Conservation (phyloP, 30 jellyfish, hydroid and myxozoan genomes). For the Catostylus mosaicus region DNA sequence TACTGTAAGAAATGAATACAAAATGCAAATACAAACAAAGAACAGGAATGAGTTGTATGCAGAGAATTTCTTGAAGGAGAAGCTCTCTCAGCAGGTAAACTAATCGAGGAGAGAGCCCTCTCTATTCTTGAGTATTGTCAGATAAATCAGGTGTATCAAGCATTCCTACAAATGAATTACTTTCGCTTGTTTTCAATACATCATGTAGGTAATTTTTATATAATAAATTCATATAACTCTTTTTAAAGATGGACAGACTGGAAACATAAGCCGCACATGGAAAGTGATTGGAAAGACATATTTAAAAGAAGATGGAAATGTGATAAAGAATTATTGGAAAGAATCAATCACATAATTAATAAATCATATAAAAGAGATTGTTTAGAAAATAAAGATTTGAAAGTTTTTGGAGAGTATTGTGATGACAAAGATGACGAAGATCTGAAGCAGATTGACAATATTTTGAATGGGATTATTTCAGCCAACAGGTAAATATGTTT, state of each 20-base stretch:
- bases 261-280: slow-evolving; percentile 20
- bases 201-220: too few species aligned
- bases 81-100: too few species aligned
- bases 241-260: slow-evolving; percentile 32
- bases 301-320: slow-evolving; percentile 47
- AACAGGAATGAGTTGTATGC: too few species aligned
- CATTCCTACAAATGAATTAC: too few species aligned
- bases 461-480: slow-evolving; percentile 6
- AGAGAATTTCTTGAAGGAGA: too few species aligned
- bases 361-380: slow-evolving; percentile 42
- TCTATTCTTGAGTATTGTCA: too few species aligned
- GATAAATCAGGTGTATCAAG: too few species aligned
- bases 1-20: too few species aligned
- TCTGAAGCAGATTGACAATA: slow-evolving; percentile 31
- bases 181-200: too few species aligned
- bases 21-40: too few species aligned
- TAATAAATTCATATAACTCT: too few species aligned
- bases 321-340: slow-evolving; percentile 14
- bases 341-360: slow-evolving; percentile 5
- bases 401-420: slow-evolving; percentile 30
- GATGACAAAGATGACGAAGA: slow-evolving; percentile 24
- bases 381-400: slow-evolving; percentile 36
- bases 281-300: slow-evolving; percentile 41
- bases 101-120: too few species aligned
- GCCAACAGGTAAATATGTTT: slow-evolving; percentile 31